Percentiles rank a stretch among this genome's conserved stretches.
These are phyloP conservation scores for Ophiodon elongatus DNA, from an alignment of 2,113 vertebrate species.

Conservation along the genomic window DNA sequence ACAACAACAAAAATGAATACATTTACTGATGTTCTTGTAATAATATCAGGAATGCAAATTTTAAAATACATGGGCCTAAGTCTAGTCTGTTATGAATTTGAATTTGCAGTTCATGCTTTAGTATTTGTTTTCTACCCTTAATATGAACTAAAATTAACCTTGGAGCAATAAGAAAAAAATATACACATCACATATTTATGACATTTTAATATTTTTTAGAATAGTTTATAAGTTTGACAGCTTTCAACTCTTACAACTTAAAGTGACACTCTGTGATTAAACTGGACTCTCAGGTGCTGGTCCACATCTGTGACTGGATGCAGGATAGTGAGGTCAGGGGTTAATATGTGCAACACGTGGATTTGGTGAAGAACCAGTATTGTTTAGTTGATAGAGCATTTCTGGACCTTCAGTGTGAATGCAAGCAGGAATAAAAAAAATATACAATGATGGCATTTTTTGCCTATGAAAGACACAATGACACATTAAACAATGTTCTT, in stretches of 20 bases:
- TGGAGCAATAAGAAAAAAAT: background rate
- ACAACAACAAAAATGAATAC: background rate
- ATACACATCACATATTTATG: background rate
- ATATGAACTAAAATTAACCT: background rate
- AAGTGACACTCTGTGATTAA: background rate
- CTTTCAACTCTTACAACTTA: background rate
- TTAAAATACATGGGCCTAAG: background rate
- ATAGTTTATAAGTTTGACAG: background rate
- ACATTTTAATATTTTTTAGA: background rate
- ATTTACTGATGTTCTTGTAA: background rate
- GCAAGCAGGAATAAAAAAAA: background rate
- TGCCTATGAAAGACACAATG: background rate
- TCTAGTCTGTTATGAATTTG: background rate
- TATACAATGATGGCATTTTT: background rate
- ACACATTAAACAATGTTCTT: background rate
- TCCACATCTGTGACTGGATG: background rate
- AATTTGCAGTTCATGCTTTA: background rate
- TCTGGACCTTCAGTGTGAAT: conserved; percentile 7
- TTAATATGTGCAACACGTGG: background rate
- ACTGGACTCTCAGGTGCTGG: background rate
- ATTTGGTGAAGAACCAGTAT: conserved; percentile 15
- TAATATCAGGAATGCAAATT: background rate
- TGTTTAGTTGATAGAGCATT: conserved; percentile 22
- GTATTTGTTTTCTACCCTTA: background rate
- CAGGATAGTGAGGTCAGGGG: conserved; percentile 6